These are phyloP conservation scores for Drosophila athabasca DNA, from an alignment of 1,140 invertebrate species.

Conservation along the genomic window DNA sequence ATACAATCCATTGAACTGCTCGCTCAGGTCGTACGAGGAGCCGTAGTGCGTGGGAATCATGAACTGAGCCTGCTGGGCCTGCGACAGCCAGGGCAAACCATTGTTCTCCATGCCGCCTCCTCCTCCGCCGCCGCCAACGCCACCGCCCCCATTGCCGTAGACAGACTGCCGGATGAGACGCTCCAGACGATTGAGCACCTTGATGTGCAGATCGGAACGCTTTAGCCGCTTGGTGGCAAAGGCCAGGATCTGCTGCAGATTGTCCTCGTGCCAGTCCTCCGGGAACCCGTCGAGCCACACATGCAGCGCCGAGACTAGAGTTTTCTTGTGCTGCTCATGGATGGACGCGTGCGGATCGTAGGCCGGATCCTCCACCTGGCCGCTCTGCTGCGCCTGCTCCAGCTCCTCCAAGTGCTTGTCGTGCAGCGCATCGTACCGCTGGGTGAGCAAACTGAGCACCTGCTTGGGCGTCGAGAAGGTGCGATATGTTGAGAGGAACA, in stretches of 20 bases:
- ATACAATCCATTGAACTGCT: constrained; percentile 84
- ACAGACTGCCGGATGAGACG: constrained; percentile 80
- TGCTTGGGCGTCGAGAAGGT: constrained; percentile 83
- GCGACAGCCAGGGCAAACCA: constrained; percentile 60
- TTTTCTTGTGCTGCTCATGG: constrained; percentile 86
- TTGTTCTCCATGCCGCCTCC: constrained; percentile 35
- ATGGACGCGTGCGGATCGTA: constrained; percentile 71
- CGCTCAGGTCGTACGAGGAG: constrained; percentile 77
- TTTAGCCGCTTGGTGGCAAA: constrained; percentile 93
- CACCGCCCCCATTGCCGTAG: constrained; percentile 45
- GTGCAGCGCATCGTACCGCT: constrained; percentile 89
- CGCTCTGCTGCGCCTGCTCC: constrained; percentile 62
- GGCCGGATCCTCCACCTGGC: constrained; percentile 40
- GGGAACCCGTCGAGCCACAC: constrained; percentile 99
- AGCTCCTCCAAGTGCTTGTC: constrained; percentile 74
- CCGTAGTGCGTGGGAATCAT: constrained; percentile 62
- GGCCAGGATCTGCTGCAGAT: constrained; percentile 91
- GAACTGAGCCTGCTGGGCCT: constrained; percentile 42
- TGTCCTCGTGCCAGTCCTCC: constrained; percentile 97
- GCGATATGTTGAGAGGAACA: constrained; percentile 89
- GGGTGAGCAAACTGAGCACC: constrained; percentile 92
- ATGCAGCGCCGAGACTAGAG: constrained; percentile 93
- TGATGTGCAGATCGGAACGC: constrained; percentile 91
- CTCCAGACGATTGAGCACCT: constrained; percentile 85
- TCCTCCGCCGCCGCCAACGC: constrained; percentile 23